These are phyloP conservation scores for Cynaeus angustus DNA, from an alignment of 2,888 invertebrate species.

Conservation along the genomic window DNA sequence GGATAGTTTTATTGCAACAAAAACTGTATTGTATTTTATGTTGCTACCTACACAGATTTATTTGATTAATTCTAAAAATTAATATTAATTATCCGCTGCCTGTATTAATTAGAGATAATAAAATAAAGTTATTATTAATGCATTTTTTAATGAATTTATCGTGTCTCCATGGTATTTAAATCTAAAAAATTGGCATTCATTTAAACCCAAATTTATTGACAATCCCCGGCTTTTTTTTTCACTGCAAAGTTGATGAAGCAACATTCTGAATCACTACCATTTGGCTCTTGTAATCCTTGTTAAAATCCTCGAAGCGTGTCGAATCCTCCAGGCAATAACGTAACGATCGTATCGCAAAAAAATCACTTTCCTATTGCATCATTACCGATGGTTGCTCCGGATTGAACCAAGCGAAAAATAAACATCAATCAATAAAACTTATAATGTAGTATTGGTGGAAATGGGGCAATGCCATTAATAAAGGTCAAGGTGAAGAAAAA, in stretches of 20 bases:
- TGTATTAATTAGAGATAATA: too few species aligned
- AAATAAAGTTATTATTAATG: too few species aligned
- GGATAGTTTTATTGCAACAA: too few species aligned
- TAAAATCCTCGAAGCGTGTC: conserved; percentile 27
- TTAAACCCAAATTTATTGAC: conserved; percentile 5
- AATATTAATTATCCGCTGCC: too few species aligned
- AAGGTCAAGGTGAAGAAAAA: conserved; percentile 22
- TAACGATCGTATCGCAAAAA: conserved; percentile 24
- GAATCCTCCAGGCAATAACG: conserved; percentile 30
- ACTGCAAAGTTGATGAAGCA: conserved; percentile 11
- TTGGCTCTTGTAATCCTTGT: conserved; percentile 27
- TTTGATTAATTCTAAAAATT: too few species aligned
- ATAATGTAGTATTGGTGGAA: background rate
- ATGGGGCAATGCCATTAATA: conserved; percentile 16
- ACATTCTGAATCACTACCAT: conserved; percentile 24
- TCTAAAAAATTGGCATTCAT: background rate
- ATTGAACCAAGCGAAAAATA: background rate
- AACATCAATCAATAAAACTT: background rate
- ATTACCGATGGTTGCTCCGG: conserved; percentile 1
- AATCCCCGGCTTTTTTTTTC: conserved; percentile 8
- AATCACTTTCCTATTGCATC: conserved; percentile 36
- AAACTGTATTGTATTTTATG: too few species aligned
- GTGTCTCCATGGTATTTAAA: background rate
- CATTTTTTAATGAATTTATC: background rate
- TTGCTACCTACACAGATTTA: too few species aligned